Evolutionary conservation across 1,140 invertebrate genomes (phyloP).

Genomic region (Odontomachus brunneus): DNA sequence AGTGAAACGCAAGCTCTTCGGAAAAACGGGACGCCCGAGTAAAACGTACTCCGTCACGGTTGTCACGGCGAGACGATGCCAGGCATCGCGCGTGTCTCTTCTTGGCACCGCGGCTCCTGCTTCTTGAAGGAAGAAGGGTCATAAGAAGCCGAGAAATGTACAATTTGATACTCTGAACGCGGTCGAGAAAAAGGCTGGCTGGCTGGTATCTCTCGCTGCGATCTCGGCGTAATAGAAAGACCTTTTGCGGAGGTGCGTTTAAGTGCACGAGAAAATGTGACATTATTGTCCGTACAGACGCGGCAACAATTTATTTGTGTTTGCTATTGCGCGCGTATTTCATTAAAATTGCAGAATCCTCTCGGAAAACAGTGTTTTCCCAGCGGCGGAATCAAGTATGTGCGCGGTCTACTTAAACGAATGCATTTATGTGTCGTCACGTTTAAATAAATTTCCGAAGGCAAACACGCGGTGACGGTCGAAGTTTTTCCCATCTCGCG

Average conservation of each 20-base stretch:
- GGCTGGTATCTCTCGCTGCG: background rate
- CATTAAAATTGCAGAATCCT: constrained; percentile 42
- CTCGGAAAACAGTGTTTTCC: constrained; percentile 12
- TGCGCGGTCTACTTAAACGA: constrained; percentile 31
- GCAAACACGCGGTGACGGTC: constrained; percentile 29
- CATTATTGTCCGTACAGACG: constrained; percentile 8
- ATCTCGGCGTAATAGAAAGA: constrained; percentile 44
- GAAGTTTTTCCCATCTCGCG: background rate
- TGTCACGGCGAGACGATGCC: constrained; percentile 51
- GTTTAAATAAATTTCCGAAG: constrained; percentile 42
- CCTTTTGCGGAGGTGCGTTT: constrained; percentile 16
- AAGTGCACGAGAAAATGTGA: constrained; percentile 4
- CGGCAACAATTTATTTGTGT: constrained; percentile 35
- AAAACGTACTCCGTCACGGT: constrained; percentile 61
- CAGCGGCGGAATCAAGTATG: constrained; percentile 20
- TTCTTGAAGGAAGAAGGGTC: constrained; percentile 14
- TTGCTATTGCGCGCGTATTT: constrained; percentile 33
- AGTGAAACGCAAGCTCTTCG: constrained; percentile 42
- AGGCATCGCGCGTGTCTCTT: constrained; percentile 35
- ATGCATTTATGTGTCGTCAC: constrained; percentile 18
- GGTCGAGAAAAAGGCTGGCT: constrained; percentile 13
- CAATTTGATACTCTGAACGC: constrained; percentile 48
- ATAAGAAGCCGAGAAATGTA: constrained; percentile 51
- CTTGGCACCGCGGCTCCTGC: background rate
- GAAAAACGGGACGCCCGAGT: constrained; percentile 45